Evolutionary conservation across 2,888 invertebrate genomes (phyloP).

Genomic region (Clistopyga incitator): DNA sequence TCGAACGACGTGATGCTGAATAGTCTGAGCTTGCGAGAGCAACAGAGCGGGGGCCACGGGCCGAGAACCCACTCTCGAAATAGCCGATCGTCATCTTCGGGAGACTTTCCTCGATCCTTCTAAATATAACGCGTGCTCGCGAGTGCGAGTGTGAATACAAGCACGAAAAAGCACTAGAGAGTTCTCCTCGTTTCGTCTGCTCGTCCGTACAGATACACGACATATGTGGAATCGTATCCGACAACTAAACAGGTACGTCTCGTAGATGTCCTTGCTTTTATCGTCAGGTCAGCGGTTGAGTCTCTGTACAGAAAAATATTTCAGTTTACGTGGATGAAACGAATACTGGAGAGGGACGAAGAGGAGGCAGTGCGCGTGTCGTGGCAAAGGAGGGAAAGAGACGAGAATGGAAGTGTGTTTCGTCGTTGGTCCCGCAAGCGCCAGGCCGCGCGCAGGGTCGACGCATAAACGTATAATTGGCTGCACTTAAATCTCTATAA

Average conservation of each 20-base stretch:
- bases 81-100: slow-evolving; percentile 75
- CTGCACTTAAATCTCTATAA: slow-evolving; percentile 83
- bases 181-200: slow-evolving; percentile 36
- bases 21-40: slow-evolving; percentile 55
- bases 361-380: not conserved
- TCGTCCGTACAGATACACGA: slow-evolving; percentile 16
- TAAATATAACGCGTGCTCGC: slow-evolving; percentile 70
- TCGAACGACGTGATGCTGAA: slow-evolving; percentile 17
- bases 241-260: slow-evolving; percentile 15
- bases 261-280: not conserved
- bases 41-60: slow-evolving; percentile 50
- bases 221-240: slow-evolving; percentile 9
- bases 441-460: slow-evolving; percentile 69
- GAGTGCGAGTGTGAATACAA: slow-evolving; percentile 55
- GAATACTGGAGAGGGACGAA: slow-evolving; percentile 15
- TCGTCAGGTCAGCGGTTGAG: not conserved
- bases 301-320: slow-evolving; percentile 4
- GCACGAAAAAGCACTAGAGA: slow-evolving; percentile 67
- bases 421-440: slow-evolving; percentile 62
- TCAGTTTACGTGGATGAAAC: not conserved
- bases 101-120: slow-evolving; percentile 73
- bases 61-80: slow-evolving; percentile 72
- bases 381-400: slow-evolving; percentile 42
- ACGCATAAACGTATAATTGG: slow-evolving; percentile 83
- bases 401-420: slow-evolving; percentile 51